A percentile compares a stretch with the other conserved stretches of the same genome.
Conservation (phyloP, 1,140 invertebrate genomes). For the Lepeophtheirus salmonis region DNA sequence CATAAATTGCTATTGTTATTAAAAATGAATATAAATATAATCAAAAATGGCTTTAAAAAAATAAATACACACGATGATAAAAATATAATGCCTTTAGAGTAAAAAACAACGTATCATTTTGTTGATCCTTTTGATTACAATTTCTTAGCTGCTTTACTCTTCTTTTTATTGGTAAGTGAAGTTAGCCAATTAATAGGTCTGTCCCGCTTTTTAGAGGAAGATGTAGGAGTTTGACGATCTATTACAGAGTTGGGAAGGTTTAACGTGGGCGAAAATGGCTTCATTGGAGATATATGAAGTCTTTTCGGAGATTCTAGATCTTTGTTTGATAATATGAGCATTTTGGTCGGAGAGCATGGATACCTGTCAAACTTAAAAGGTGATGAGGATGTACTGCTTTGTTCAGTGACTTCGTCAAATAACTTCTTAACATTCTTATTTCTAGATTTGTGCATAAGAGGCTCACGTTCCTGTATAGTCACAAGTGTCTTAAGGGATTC, state of each 20-base stretch:
- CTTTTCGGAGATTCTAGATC: not conserved
- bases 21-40: too few relatives aligned
- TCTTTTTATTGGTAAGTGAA: not conserved
- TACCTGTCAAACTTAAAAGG: not conserved
- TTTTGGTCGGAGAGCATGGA: slow-evolving; percentile 7
- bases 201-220: not conserved
- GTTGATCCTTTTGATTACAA: not conserved
- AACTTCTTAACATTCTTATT: not conserved
- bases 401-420: not conserved
- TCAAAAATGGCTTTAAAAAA: too few relatives aligned
- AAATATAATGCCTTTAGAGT: too few relatives aligned
- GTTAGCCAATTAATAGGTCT: slow-evolving; percentile 7
- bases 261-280: not conserved
- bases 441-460: not conserved
- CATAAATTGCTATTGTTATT: too few relatives aligned
- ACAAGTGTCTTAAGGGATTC: not conserved
- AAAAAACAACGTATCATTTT: too few relatives aligned
- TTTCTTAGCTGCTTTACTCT: not conserved
- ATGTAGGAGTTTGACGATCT: not conserved
- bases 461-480: too few relatives aligned
- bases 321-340: not conserved
- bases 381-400: not conserved
- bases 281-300: not conserved
- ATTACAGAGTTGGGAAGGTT: slow-evolving; percentile 11
- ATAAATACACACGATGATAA: too few relatives aligned